Conservation (phyloP, 2,113 vertebrate genomes). For the Hirundichthys speculiger region DNA sequence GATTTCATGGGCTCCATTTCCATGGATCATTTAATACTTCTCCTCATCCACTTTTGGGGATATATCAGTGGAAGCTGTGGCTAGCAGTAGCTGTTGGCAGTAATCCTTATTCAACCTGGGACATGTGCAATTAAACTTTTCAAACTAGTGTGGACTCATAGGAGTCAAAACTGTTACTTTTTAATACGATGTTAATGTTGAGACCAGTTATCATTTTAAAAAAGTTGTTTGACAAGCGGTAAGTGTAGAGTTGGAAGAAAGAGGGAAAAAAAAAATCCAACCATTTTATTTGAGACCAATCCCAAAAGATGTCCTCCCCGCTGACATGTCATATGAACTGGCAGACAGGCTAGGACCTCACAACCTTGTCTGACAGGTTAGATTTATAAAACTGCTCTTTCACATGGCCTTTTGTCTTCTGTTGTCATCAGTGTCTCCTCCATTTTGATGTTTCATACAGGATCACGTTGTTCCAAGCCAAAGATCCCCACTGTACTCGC, state of each 20-base stretch:
- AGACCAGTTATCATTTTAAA: slow-evolving; percentile 7
- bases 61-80: slow-evolving; percentile 27
- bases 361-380: slow-evolving; percentile 66
- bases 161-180: slow-evolving; percentile 7
- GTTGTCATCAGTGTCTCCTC: slow-evolving; percentile 60
- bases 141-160: slow-evolving; percentile 23
- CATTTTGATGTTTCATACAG: slow-evolving; percentile 56
- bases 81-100: slow-evolving; percentile 32
- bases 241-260: background rate
- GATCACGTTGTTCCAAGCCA: slow-evolving; percentile 26
- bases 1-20: slow-evolving; percentile 61
- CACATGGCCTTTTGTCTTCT: slow-evolving; percentile 64
- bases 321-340: slow-evolving; percentile 54
- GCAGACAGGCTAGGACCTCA: slow-evolving; percentile 57
- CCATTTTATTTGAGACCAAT: slow-evolving; percentile 34
- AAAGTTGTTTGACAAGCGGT: slow-evolving; percentile 25
- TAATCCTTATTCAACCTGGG: slow-evolving; percentile 41
- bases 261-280: slow-evolving; percentile 28
- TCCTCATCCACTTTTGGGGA: slow-evolving; percentile 51
- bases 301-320: slow-evolving; percentile 42
- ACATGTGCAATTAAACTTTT: slow-evolving; percentile 48
- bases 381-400: slow-evolving; percentile 53
- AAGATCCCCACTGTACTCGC: slow-evolving; percentile 12
- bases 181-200: slow-evolving; percentile 14
- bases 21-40: slow-evolving; percentile 69